Percentiles rank a stretch among this genome's conserved stretches.
Evolutionary conservation across 2,797 vertebrate genomes (phyloP).

Genomic region (Neomorphus geoffroyi): DNA sequence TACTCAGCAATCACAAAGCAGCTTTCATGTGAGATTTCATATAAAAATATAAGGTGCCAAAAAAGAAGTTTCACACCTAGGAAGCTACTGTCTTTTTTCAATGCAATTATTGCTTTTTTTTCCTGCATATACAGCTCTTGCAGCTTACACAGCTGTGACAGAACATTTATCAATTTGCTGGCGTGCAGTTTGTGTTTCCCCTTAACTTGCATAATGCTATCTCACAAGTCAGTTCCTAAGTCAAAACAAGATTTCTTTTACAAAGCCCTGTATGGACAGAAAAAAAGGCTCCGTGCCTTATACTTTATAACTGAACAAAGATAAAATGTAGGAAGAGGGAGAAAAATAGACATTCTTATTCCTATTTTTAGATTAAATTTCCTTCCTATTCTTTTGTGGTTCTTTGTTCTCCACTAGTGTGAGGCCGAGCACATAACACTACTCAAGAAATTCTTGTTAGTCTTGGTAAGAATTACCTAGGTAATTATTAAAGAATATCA

Average conservation of each 20-base stretch:
- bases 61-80: background rate
- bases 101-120: background rate
- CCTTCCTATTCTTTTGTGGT: background rate
- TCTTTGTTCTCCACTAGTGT: background rate
- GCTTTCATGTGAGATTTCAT: background rate
- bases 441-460: background rate
- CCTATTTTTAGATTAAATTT: background rate
- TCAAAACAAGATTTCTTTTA: slow-evolving; percentile 2
- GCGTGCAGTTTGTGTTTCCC: background rate
- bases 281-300: background rate
- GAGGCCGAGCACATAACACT: background rate
- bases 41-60: background rate
- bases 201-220: background rate
- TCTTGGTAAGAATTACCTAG: background rate
- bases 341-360: background rate
- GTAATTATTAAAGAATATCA: background rate
- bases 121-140: background rate
- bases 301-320: background rate
- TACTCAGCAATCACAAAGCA: background rate
- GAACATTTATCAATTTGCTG: background rate
- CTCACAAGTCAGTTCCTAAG: background rate
- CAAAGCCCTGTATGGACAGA: background rate
- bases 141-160: background rate
- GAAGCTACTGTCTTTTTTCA: background rate
- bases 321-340: background rate